phyloP scores from a whole-genome alignment of 2,113 vertebrate species.

The Centropus bengalensis region DNA sequence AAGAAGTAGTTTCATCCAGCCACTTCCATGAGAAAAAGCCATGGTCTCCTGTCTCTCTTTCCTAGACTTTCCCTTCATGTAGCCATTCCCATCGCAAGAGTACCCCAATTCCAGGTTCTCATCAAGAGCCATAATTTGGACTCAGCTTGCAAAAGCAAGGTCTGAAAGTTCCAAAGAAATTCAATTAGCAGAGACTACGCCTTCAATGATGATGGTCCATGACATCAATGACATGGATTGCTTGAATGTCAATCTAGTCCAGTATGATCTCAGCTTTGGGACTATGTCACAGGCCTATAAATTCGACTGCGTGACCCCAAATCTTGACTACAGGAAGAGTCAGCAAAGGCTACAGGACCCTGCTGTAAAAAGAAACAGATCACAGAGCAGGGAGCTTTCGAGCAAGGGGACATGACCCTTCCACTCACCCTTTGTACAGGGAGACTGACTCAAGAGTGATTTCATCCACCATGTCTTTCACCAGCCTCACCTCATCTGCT shows the following conservation, averaged over 20 bases:
- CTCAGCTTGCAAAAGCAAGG: not conserved
- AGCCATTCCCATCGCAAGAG: not conserved
- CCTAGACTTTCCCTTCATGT: not conserved
- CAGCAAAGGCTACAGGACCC: not conserved
- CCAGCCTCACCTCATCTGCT: not conserved
- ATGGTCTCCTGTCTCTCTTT: not conserved
- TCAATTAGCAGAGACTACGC: not conserved
- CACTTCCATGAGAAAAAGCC: not conserved
- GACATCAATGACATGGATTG: not conserved
- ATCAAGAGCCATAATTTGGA: not conserved
- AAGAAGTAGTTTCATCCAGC: not conserved
- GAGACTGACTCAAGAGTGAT: slow-evolving; percentile 26
- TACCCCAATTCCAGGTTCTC: not conserved
- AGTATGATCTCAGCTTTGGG: not conserved
- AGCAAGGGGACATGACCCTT: not conserved
- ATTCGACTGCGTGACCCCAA: not conserved
- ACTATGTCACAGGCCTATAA: not conserved
- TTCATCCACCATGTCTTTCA: not conserved
- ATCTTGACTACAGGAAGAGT: not conserved
- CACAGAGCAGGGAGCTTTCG: not conserved
- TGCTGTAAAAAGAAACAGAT: not conserved
- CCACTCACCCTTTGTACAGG: not conserved
- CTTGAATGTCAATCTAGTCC: not conserved
- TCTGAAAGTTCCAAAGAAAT: not conserved
- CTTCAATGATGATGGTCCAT: not conserved